Evolutionary conservation across 2,797 vertebrate species (phyloP).

Genomic region (Geotrypetes seraphini): DNA sequence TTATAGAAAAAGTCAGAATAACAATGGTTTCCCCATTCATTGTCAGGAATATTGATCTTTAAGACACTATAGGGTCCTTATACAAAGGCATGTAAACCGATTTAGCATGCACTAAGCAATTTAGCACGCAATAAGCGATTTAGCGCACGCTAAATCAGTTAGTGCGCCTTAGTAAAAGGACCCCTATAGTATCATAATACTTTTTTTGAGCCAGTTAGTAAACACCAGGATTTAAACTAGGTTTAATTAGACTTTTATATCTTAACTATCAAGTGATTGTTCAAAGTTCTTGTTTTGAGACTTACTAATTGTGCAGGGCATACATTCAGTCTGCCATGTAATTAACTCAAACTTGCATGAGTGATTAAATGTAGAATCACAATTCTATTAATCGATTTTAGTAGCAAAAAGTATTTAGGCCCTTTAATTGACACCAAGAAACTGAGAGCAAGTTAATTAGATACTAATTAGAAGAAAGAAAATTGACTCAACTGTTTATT

Average conservation of each 20-base stretch:
- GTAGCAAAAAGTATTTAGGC: constrained; percentile 29
- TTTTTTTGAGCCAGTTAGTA: background rate
- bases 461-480: constrained; percentile 48
- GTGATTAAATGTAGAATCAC: constrained; percentile 31
- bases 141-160: too few relatives aligned
- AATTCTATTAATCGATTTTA: constrained; percentile 20
- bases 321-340: constrained; percentile 9
- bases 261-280: constrained; percentile 27
- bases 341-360: constrained; percentile 32
- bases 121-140: too few relatives aligned
- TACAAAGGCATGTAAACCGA: constrained; percentile 1
- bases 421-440: constrained; percentile 17
- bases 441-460: constrained; percentile 40
- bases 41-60: background rate
- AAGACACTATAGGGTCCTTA: background rate
- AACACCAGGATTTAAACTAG: constrained; percentile 26
- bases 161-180: too few relatives aligned
- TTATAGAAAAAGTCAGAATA: background rate
- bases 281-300: constrained; percentile 11
- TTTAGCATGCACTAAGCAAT: too few relatives aligned
- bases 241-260: constrained; percentile 22
- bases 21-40: background rate
- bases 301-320: constrained; percentile 16
- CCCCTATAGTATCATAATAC: background rate
- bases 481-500: constrained; percentile 32